phyloP scores from a whole-genome alignment of 2,888 invertebrate genomes.

The Caenorhabditis imperialis region DNA sequence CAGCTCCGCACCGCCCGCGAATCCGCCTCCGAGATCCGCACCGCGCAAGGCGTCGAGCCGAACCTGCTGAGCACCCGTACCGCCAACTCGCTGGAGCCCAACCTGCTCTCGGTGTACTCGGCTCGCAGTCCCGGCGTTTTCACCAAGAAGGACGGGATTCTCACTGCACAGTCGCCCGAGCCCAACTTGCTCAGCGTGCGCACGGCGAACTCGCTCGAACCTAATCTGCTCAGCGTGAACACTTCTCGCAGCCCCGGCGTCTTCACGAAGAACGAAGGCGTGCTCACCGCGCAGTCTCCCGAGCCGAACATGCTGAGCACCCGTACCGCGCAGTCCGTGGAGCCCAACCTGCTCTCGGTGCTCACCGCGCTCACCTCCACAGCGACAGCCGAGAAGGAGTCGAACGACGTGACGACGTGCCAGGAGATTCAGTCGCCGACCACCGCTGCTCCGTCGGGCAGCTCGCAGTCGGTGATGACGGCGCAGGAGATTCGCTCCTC shows the following conservation, averaged over 20 bases:
- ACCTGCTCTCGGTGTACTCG: constrained; percentile 28
- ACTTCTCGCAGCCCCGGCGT: neutral
- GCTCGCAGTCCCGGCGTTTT: constrained; percentile 14
- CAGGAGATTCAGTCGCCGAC: constrained; percentile 32
- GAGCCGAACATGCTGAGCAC: constrained; percentile 16
- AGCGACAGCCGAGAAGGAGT: constrained; percentile 11
- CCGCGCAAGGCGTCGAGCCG: constrained; percentile 38
- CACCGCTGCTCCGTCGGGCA: constrained; percentile 13
- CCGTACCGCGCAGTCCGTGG: constrained; percentile 17
- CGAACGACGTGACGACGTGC: constrained; percentile 29
- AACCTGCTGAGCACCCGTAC: constrained; percentile 33
- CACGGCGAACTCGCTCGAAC: constrained; percentile 7
- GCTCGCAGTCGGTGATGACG: constrained; percentile 28
- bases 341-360: constrained; percentile 34
- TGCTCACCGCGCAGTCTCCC: constrained; percentile 15
- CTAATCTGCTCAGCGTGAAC: neutral
- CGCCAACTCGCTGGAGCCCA: constrained; percentile 47
- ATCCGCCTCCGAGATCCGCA: constrained; percentile 28
- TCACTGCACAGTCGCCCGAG: constrained; percentile 9
- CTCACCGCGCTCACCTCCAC: constrained; percentile 19
- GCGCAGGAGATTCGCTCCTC: constrained; percentile 36
- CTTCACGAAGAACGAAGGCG: constrained; percentile 4
- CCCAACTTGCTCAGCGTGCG: constrained; percentile 11
- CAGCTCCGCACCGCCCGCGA: constrained; percentile 48
- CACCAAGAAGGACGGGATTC: constrained; percentile 9